Base-by-base conservation (phyloP, 2,797 vertebrate species). In the Spinus olivaceus region DNA sequence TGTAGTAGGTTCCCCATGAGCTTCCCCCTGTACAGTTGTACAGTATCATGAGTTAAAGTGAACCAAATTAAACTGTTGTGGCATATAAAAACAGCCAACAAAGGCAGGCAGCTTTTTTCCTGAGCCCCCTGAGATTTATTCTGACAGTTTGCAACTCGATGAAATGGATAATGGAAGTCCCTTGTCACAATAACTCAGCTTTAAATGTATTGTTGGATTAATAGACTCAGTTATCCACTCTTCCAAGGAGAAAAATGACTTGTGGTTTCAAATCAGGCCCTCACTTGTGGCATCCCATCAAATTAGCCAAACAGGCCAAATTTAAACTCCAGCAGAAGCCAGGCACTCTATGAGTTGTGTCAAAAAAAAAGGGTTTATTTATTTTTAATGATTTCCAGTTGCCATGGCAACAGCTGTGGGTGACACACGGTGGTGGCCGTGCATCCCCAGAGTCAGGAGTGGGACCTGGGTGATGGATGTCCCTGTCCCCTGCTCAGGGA, bases 141-240 rank as follows among this genome's bases (percentile, higher is more conserved):
- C 97, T 95, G 91, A 97, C 94, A 97, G 92, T 95, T 90, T 97
- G 82, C 95, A 95, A 95, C 90, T 54, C 53, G 87, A 93, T 94
- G 79, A 95, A 96, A 96, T 86, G 84, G 95, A 94, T 96, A 97
- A 96, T 95, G 84, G 95, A 96, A 95, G 87, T 88, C 90, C 92
- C 92, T 92, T 97, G 95, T 97, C 97, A 96, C 81, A 93, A 94
- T 96, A 96, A 90, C 90, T 97, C 94, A 96, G 89, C 88, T 93
- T 60, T 88, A 95, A 95, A 90, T 59, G 77, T 90, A 81, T 92
- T 95, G 88, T 96, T 96, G 96, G 87, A 96, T 95, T 95, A 96
- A 94, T 96, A 94, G 86, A 95, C 90, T 95, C 79, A 33, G 88
- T 96, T 97, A 94, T 60, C 88, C 90, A 80, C 89, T 87, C 88